phyloP scores from a whole-genome alignment of 2,797 vertebrate genomes.

The Margarornis squamiger region DNA sequence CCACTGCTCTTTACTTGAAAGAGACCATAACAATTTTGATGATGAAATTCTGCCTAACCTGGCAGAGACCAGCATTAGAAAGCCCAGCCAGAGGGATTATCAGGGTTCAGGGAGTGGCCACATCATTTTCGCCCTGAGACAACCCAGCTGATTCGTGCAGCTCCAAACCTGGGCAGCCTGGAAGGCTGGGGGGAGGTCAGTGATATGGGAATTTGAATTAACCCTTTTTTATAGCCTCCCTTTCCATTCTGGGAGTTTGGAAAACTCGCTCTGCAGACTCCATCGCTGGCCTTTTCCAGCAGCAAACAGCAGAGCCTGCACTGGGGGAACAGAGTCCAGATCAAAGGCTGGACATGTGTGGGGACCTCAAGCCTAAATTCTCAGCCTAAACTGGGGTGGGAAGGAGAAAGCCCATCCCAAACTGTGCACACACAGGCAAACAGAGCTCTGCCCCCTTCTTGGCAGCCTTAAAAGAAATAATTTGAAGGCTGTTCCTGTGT shows the following conservation, averaged over 20 bases:
- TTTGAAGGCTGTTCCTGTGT: neutral
- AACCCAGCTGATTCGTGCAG: neutral
- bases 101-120: slow-evolving; percentile 30
- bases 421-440: neutral
- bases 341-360: fast-evolving
- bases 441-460: neutral
- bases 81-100: slow-evolving; percentile 30
- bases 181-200: neutral
- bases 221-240: neutral
- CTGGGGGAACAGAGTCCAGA: neutral
- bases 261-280: neutral
- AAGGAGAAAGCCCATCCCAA: neutral
- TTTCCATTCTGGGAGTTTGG: neutral
- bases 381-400: neutral
- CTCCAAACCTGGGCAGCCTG: neutral
- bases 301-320: neutral
- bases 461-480: neutral
- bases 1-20: neutral
- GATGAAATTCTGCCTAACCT: neutral
- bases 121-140: neutral
- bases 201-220: neutral
- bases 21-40: neutral
- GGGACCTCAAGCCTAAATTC: neutral
- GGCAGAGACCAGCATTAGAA: neutral
- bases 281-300: neutral